Percentiles rank a stretch among this genome's conserved stretches.
Evolutionary conservation across 1,140 invertebrate genomes (phyloP).

Genomic region (Delia radicum): DNA sequence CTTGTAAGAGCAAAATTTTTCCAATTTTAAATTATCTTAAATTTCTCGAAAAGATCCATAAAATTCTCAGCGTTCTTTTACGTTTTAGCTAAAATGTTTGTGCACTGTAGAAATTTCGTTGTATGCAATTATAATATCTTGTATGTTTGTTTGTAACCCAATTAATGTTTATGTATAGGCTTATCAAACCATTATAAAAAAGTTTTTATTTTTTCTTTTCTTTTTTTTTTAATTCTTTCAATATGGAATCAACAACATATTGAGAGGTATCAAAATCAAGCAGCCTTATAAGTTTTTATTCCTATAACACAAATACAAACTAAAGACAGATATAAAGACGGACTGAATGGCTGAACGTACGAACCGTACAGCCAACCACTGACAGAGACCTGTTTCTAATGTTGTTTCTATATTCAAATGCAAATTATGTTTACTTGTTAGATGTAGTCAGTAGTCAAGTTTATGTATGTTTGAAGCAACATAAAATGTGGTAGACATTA

Average conservation of each 20-base stretch:
- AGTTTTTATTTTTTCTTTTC: neutral
- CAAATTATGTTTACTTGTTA: neutral
- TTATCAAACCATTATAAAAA: conserved; percentile 6
- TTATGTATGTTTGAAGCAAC: too few relatives aligned
- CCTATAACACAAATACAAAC: neutral
- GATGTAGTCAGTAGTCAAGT: neutral
- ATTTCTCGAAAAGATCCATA: too few relatives aligned
- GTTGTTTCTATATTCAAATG: neutral
- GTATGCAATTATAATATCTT: neutral
- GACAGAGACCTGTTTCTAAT: neutral
- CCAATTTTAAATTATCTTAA: neutral
- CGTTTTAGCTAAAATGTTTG: too few relatives aligned
- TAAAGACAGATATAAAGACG: neutral
- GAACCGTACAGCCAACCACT: neutral
- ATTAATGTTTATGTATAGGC: conserved; percentile 10
- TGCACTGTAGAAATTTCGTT: neutral
- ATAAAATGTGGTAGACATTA: too few relatives aligned
- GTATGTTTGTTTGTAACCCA: conserved; percentile 8
- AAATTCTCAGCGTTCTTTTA: neutral
- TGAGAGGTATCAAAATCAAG: neutral
- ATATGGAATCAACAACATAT: neutral
- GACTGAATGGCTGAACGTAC: neutral
- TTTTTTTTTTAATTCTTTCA: neutral
- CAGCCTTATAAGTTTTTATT: neutral
- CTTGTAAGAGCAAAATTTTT: neutral